These are phyloP conservation scores for Centropus bengalensis DNA, from an alignment of 2,113 vertebrate genomes.

Conservation along the genomic window DNA sequence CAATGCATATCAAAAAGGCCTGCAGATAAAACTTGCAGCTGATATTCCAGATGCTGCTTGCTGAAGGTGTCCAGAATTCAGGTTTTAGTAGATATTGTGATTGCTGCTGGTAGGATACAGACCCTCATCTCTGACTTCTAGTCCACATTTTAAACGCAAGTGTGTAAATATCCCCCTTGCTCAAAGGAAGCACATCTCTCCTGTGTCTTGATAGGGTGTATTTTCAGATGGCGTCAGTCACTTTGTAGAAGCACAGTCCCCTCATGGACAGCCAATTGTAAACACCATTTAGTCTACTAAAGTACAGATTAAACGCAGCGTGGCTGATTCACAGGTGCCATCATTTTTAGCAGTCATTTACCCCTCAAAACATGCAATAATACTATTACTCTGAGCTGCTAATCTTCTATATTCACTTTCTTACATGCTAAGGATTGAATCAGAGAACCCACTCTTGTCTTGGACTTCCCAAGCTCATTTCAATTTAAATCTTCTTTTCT, in stretches of 20 bases:
- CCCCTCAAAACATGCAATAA: not conserved
- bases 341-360: not conserved
- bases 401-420: not conserved
- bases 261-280: not conserved
- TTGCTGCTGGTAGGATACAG: not conserved
- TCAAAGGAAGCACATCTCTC: not conserved
- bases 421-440: not conserved
- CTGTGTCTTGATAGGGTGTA: fast-evolving
- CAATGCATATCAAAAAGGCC: not conserved
- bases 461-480: not conserved
- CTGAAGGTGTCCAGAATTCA: not conserved
- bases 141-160: not conserved
- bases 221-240: not conserved
- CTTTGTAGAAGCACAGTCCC: not conserved
- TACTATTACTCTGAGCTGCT: not conserved
- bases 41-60: not conserved
- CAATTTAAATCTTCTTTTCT: not conserved
- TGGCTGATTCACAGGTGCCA: not conserved
- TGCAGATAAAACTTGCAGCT: not conserved
- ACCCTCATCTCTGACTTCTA: not conserved
- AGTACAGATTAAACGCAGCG: not conserved
- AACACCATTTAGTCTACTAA: not conserved
- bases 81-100: not conserved
- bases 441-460: not conserved
- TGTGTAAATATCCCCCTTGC: not conserved